A percentile compares a stretch with the other conserved stretches of the same genome.
Evolutionary conservation across 2,888 invertebrate species (phyloP).

Genomic region (Sinohyriopsis cumingii): DNA sequence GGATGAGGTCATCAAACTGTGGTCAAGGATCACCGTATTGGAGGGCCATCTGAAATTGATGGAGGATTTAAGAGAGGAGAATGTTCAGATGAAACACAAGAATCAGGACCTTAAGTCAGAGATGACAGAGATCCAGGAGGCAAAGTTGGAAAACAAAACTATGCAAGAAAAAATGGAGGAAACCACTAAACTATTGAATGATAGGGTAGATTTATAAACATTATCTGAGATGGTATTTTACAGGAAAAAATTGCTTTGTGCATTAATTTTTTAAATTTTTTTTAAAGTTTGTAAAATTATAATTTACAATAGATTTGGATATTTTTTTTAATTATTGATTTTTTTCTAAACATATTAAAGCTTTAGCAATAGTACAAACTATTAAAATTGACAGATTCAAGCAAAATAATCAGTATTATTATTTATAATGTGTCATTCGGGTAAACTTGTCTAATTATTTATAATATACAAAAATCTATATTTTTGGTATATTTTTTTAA

Average conservation of each 20-base stretch:
- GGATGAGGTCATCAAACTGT: slow-evolving; percentile 31
- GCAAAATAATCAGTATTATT: too few species aligned
- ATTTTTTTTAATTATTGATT: too few species aligned
- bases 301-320: too few species aligned
- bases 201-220: slow-evolving; percentile 46
- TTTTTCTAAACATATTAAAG: too few species aligned
- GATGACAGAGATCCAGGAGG: slow-evolving; percentile 33
- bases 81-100: slow-evolving; percentile 21
- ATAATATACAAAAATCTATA: too few species aligned
- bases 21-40: slow-evolving; percentile 31
- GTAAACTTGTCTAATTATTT: too few species aligned
- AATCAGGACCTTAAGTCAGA: slow-evolving; percentile 36
- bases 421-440: too few species aligned
- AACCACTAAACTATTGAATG: slow-evolving; percentile 44
- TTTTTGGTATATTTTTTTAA: too few species aligned
- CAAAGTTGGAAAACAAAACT: slow-evolving; percentile 42
- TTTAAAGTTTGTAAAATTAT: too few species aligned
- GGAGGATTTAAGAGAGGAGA: slow-evolving; percentile 23
- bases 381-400: too few species aligned
- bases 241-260: neutral
- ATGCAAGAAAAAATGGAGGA: slow-evolving; percentile 47
- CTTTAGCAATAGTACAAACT: too few species aligned
- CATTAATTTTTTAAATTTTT: neutral
- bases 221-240: neutral
- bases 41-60: slow-evolving; percentile 31